A percentile compares a stretch with the other conserved stretches of the same genome.
Evolutionary conservation across 2,797 vertebrate species (phyloP).

Genomic region (Euphonia xanthogaster): DNA sequence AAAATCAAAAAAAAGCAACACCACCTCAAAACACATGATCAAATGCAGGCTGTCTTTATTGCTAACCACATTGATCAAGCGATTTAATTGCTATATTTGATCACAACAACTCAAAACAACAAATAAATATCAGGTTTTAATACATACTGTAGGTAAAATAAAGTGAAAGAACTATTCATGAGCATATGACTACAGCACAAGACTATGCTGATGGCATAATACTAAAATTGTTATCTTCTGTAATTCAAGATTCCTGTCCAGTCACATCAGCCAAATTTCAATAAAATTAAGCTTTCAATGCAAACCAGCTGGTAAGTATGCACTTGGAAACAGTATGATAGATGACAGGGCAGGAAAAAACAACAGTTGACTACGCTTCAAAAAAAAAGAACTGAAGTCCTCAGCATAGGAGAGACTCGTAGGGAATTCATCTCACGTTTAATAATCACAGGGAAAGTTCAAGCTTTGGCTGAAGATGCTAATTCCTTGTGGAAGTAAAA

Average conservation of each 20-base stretch:
- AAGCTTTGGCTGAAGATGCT: background rate
- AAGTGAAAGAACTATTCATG: background rate
- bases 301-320: background rate
- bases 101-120: background rate
- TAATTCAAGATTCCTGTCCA: background rate
- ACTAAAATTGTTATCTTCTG: background rate
- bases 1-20: background rate
- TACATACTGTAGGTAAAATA: background rate
- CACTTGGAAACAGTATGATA: background rate
- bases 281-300: background rate
- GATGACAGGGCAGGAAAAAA: background rate
- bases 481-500: background rate
- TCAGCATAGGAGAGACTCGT: background rate
- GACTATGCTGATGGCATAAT: background rate
- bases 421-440: background rate
- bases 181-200: background rate
- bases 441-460: background rate
- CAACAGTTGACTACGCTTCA: background rate
- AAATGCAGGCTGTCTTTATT: background rate
- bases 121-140: background rate
- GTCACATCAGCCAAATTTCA: background rate
- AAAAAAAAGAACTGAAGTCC: background rate
- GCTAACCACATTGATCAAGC: background rate
- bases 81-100: background rate
- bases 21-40: accelerated